Conservation (phyloP, 2,888 invertebrate genomes). For the Steinernema hermaphroditum region DNA sequence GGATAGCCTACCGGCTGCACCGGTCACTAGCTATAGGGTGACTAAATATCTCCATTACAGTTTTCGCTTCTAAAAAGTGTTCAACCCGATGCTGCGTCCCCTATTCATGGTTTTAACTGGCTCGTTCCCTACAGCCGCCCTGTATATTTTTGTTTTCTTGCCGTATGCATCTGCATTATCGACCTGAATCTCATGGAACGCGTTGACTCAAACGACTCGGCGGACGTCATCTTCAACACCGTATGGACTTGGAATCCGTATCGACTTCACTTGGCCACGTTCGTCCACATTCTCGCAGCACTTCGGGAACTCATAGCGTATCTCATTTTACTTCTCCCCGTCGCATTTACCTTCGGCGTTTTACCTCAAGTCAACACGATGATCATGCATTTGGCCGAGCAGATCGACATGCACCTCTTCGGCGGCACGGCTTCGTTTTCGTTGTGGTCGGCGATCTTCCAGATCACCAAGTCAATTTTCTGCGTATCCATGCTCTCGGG, state of each 20-base stretch:
- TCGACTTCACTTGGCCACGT: slow-evolving; percentile 3
- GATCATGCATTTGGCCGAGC: slow-evolving; percentile 90
- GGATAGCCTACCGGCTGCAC: too few relatives aligned
- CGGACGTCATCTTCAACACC: slow-evolving; percentile 28
- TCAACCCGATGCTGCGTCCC: slow-evolving; percentile 96
- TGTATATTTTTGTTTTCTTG: slow-evolving; percentile 86
- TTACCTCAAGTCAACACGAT: slow-evolving; percentile 84
- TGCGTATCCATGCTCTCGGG: slow-evolving; percentile 38
- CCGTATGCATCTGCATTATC: slow-evolving; percentile 69
- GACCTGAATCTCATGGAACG: slow-evolving; percentile 44
- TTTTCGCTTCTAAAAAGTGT: slow-evolving; percentile 77
- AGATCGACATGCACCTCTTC: slow-evolving; percentile 73
- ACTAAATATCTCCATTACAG: slow-evolving; percentile 92
- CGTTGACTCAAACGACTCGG: background rate
- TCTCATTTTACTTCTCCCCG: slow-evolving; percentile 85
- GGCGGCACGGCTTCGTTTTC: slow-evolving; percentile 75
- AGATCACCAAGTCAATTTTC: slow-evolving; percentile 32
- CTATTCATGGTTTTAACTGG: slow-evolving; percentile 77
- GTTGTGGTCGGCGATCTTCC: slow-evolving; percentile 67
- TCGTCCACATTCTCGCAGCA: slow-evolving; percentile 40
- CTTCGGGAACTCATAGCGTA: slow-evolving; percentile 65
- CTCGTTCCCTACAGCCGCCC: slow-evolving; percentile 74
- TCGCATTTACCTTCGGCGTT: slow-evolving; percentile 89
- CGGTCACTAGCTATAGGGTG: too few relatives aligned
- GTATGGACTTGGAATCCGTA: slow-evolving; percentile 35